Conservation (phyloP, 2,113 vertebrate genomes). For the Copsychus sechellarum region DNA sequence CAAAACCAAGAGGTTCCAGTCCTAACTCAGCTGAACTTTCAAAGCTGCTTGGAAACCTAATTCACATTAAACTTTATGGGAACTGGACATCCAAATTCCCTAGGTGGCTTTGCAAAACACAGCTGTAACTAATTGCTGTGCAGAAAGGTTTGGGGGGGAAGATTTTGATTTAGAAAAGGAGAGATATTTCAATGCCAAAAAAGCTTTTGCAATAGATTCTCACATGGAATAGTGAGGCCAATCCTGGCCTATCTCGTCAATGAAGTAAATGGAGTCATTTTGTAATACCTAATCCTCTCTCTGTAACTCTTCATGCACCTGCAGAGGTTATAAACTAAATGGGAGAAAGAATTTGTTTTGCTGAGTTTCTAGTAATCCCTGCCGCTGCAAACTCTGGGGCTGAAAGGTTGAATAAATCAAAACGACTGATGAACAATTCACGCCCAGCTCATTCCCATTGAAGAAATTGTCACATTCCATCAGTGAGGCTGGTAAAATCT, state of each 20-base stretch:
- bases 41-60: conserved; percentile 48
- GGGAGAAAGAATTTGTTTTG: conserved; percentile 23
- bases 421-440: conserved; percentile 52
- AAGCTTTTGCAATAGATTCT: conserved; percentile 58
- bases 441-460: conserved; percentile 41
- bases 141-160: conserved; percentile 52
- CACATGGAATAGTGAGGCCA: not conserved
- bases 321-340: conserved; percentile 28
- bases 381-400: not conserved
- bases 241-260: conserved; percentile 23
- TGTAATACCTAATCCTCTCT: conserved; percentile 37
- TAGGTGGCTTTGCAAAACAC: conserved; percentile 60
- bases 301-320: conserved; percentile 39
- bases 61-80: conserved; percentile 58
- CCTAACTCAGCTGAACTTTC: conserved; percentile 29
- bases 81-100: conserved; percentile 60
- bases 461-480: conserved; percentile 62
- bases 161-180: conserved; percentile 59
- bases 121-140: conserved; percentile 53
- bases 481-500: conserved; percentile 52
- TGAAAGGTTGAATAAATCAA: conserved; percentile 51
- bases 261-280: conserved; percentile 39
- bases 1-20: conserved; percentile 1
- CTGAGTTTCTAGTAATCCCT: conserved; percentile 49
- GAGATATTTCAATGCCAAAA: conserved; percentile 42